Evolutionary conservation across 2,797 vertebrate species (phyloP).

Genomic region (Falco novaeseelandiae): DNA sequence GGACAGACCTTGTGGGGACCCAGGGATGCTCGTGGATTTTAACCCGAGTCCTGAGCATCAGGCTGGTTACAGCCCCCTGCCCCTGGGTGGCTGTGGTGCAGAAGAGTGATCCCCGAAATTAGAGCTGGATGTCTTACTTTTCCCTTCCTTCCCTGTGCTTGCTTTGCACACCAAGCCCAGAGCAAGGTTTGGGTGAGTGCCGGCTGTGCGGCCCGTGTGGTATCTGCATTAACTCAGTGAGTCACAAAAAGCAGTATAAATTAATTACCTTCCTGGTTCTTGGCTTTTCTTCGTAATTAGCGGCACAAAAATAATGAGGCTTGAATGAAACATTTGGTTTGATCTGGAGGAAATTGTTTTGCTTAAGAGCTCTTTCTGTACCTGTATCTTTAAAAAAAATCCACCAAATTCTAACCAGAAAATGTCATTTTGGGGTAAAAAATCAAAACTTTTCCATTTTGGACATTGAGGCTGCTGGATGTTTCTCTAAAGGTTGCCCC

Average conservation of each 20-base stretch:
- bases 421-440: background rate
- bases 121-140: background rate
- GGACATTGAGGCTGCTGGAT: background rate
- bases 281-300: constrained; percentile 10
- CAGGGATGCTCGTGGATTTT: background rate
- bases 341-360: constrained; percentile 18
- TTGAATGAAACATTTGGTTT: constrained; percentile 14
- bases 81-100: background rate
- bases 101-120: background rate
- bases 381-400: background rate
- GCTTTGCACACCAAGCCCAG: background rate
- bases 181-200: background rate
- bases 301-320: constrained; percentile 8
- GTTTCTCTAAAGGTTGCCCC: background rate
- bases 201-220: background rate
- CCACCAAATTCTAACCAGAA: background rate
- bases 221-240: background rate
- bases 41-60: background rate
- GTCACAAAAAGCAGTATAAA: constrained; percentile 15
- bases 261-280: constrained; percentile 37
- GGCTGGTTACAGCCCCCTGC: background rate
- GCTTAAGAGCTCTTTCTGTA: constrained; percentile 19
- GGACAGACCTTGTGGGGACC: too few species aligned
- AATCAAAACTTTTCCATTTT: background rate
- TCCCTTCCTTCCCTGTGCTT: background rate